Evolutionary conservation across 2,113 vertebrate genomes (phyloP).

Genomic region (Dermatemys mawii): DNA sequence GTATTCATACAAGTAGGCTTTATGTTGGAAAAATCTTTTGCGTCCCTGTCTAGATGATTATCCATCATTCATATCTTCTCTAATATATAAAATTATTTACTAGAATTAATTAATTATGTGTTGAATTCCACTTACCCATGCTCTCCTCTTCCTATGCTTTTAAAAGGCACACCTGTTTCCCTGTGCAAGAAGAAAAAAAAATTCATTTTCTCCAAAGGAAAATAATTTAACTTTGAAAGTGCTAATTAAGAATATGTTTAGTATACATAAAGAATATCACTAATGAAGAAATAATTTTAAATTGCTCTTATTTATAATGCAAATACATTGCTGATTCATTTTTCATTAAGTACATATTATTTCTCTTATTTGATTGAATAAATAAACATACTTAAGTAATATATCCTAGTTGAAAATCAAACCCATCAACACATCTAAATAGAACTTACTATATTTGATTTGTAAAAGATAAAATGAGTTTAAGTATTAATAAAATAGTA

Average conservation of each 20-base stretch:
- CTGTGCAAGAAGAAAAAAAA: neutral
- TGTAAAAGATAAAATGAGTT: neutral
- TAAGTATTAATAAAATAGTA: neutral
- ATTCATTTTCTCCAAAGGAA: neutral
- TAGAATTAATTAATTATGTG: conserved; percentile 5
- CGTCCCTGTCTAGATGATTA: neutral
- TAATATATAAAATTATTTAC: neutral
- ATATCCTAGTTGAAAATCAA: neutral
- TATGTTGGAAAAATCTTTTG: neutral
- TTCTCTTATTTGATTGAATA: neutral
- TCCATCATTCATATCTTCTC: neutral
- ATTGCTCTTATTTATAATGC: neutral
- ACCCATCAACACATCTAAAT: neutral
- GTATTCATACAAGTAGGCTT: neutral
- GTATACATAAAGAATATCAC: neutral
- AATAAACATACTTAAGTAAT: neutral
- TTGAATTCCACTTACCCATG: conserved; percentile 12
- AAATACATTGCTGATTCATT: neutral
- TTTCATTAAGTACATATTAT: neutral
- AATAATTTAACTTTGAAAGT: neutral
- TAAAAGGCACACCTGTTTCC: neutral
- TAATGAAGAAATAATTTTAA: neutral
- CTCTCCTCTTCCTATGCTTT: neutral
- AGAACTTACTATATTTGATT: neutral
- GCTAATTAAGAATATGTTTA: neutral